These are phyloP conservation scores for Pangasius krempfi DNA, from an alignment of 2,797 vertebrate species.

Conservation along the genomic window DNA sequence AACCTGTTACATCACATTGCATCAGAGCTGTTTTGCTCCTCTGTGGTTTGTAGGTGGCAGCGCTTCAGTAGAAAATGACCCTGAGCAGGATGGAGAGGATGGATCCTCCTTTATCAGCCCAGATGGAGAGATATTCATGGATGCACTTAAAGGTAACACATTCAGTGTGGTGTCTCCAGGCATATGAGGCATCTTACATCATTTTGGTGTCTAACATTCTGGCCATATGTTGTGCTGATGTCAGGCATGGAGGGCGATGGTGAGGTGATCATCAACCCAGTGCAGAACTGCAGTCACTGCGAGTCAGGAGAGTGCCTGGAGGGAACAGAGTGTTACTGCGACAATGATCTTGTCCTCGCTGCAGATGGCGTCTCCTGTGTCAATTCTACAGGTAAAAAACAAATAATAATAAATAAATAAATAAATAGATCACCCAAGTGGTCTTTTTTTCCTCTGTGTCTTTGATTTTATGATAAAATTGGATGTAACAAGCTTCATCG, in stretches of 20 bases:
- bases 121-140: conserved; percentile 84
- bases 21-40: conserved; percentile 16
- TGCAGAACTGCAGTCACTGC: conserved; percentile 96
- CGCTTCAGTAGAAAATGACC: conserved; percentile 83
- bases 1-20: conserved; percentile 6
- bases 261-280: conserved; percentile 90
- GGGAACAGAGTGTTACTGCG: conserved; percentile 87
- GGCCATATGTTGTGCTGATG: conserved; percentile 25
- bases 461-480: neutral
- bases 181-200: neutral
- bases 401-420: neutral
- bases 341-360: conserved; percentile 82
- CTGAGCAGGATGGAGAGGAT: conserved; percentile 89
- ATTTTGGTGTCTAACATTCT: neutral
- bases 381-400: conserved; percentile 70
- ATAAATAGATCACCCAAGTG: neutral
- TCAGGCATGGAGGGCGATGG: conserved; percentile 91
- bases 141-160: conserved; percentile 90
- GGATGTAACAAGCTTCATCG: neutral
- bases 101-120: conserved; percentile 92
- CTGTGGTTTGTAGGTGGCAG: conserved; percentile 82
- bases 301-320: conserved; percentile 86
- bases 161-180: neutral
- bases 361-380: conserved; percentile 86
- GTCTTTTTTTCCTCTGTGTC: neutral